Percentiles rank a stretch among this genome's conserved stretches.
Conservation (phyloP, 2,113 vertebrate genomes). For the Rhabdomys dilectus region DNA sequence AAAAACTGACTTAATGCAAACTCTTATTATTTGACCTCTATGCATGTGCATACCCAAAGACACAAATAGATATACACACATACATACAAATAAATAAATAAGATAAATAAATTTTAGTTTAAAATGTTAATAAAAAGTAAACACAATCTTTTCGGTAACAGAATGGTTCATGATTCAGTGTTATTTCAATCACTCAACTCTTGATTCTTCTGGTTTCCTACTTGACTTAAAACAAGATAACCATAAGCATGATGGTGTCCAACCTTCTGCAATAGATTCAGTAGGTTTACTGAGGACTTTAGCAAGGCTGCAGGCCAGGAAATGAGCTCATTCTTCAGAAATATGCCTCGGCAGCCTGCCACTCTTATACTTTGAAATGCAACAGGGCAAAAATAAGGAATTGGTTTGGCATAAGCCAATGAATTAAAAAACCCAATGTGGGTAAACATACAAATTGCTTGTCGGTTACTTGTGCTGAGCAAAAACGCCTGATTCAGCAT, state of each 20-base stretch:
- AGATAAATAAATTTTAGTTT: not conserved
- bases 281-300: constrained; percentile 21
- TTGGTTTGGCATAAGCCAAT: constrained; percentile 58
- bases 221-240: constrained; percentile 44
- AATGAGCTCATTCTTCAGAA: constrained; percentile 67
- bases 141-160: not conserved
- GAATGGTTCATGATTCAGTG: not conserved
- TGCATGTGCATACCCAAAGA: not conserved
- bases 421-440: constrained; percentile 59
- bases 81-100: not conserved
- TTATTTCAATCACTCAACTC: constrained; percentile 29
- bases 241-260: constrained; percentile 32
- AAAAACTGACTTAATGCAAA: not conserved
- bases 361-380: constrained; percentile 54
- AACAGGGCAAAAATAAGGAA: constrained; percentile 43
- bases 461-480: not conserved
- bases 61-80: not conserved
- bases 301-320: constrained; percentile 31
- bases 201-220: constrained; percentile 30
- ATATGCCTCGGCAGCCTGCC: not conserved
- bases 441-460: constrained; percentile 61
- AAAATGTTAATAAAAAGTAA: constrained; percentile 9
- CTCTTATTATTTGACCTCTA: not conserved
- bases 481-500: constrained; percentile 27
- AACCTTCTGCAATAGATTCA: constrained; percentile 56